Percentiles rank a stretch among this genome's conserved stretches.
These are phyloP conservation scores for Brevipalpus yothersi DNA, from an alignment of 1,140 invertebrate genomes.

Conservation along the genomic window DNA sequence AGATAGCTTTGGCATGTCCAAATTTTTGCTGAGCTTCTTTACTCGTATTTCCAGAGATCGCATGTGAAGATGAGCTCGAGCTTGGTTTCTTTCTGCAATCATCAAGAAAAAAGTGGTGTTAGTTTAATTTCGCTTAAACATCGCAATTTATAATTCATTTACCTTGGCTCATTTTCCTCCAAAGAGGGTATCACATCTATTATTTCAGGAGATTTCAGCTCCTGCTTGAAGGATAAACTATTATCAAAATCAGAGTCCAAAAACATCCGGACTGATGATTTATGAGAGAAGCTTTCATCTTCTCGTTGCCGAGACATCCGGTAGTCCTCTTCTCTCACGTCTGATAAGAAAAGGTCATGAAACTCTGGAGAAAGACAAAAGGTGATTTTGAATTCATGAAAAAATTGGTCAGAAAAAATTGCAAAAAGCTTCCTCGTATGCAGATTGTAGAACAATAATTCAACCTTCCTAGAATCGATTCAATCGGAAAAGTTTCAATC, in stretches of 20 bases:
- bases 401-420: no score
- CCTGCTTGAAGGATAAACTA: not conserved
- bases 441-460: no score
- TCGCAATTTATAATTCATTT: not conserved
- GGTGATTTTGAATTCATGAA: no score
- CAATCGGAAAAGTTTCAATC: not conserved
- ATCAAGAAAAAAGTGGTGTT: not conserved
- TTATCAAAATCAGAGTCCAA: not conserved
- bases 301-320: not conserved
- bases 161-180: not conserved
- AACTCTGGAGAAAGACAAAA: not conserved
- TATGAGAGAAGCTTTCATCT: no score
- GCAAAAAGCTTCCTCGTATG: no score
- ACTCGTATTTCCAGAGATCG: not conserved
- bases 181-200: constrained; percentile 6
- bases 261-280: no score
- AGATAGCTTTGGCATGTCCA: constrained; percentile 85
- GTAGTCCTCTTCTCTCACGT: not conserved
- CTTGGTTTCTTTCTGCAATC: not conserved
- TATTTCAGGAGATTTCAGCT: constrained; percentile 1
- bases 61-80: not conserved
- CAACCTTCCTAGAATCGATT: not conserved
- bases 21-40: constrained; percentile 67
- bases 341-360: not conserved
- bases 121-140: not conserved